Evolutionary conservation across 2,113 vertebrate genomes (phyloP).

Genomic region (Campylomormyrus tamandua): DNA sequence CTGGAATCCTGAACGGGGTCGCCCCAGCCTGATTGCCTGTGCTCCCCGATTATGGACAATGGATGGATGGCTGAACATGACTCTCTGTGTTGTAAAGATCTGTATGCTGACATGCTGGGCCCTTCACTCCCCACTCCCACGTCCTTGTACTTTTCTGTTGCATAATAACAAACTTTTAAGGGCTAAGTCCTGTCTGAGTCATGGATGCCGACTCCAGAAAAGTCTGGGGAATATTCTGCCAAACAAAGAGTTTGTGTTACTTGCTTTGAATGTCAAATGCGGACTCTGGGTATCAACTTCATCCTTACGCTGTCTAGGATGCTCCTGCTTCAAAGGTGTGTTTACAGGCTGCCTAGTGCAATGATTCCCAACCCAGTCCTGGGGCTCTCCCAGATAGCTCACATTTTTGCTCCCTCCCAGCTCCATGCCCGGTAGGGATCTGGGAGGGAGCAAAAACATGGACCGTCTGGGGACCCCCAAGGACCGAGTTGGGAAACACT

Average conservation of each 20-base stretch:
- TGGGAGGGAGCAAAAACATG: neutral
- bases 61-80: neutral
- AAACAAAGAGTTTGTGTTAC: neutral
- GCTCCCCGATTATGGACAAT: neutral
- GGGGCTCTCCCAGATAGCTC: neutral
- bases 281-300: neutral
- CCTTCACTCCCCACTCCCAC: neutral
- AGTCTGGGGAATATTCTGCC: neutral
- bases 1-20: neutral
- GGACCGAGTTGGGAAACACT: neutral
- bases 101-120: neutral
- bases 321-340: neutral
- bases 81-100: neutral
- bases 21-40: neutral
- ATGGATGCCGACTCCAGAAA: neutral
- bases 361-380: neutral
- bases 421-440: neutral
- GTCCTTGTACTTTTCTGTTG: neutral
- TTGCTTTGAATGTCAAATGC: neutral
- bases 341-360: neutral
- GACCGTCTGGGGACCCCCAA: neutral
- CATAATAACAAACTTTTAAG: neutral
- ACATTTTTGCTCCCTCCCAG: neutral
- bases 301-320: neutral
- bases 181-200: neutral